Evolutionary conservation across 2,888 invertebrate species (phyloP).

Genomic region (Dorcus parallelipipedus): DNA sequence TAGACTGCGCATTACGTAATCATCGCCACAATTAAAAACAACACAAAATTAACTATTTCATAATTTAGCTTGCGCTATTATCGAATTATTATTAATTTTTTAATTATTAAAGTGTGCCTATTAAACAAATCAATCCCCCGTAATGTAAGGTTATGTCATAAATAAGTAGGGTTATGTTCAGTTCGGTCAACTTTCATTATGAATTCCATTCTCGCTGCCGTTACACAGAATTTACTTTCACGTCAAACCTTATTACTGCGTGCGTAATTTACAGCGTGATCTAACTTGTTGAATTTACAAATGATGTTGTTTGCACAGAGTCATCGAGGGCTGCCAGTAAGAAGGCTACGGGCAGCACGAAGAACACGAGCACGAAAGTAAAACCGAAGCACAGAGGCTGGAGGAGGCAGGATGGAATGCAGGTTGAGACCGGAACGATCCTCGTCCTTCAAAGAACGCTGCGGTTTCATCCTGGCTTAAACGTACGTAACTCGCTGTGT

Average conservation of each 20-base stretch:
- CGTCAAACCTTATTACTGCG: slow-evolving; percentile 1
- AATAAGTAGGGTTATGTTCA: too few relatives aligned
- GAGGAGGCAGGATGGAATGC: slow-evolving; percentile 69
- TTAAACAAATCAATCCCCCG: too few relatives aligned
- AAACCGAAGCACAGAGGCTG: slow-evolving; percentile 76
- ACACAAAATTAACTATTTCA: too few relatives aligned
- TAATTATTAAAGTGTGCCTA: too few relatives aligned
- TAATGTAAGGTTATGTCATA: too few relatives aligned
- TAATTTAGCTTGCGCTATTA: too few relatives aligned
- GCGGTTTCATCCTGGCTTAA: slow-evolving; percentile 76
- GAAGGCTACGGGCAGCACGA: slow-evolving; percentile 70
- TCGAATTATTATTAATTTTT: too few relatives aligned
- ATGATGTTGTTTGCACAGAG: slow-evolving; percentile 34
- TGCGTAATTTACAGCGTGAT: background rate
- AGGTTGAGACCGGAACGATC: slow-evolving; percentile 64
- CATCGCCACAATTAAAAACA: too few relatives aligned
- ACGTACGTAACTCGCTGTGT: slow-evolving; percentile 53
- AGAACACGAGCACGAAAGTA: slow-evolving; percentile 63
- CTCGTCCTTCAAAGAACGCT: slow-evolving; percentile 66
- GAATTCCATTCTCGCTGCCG: too few relatives aligned
- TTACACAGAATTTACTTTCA: background rate
- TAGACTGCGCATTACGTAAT: too few relatives aligned
- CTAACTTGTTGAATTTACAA: background rate
- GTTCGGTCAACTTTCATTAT: too few relatives aligned
- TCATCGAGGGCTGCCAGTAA: slow-evolving; percentile 65